Conservation (phyloP, 2,888 invertebrate genomes). For the Hydrotaea diabolus region DNA sequence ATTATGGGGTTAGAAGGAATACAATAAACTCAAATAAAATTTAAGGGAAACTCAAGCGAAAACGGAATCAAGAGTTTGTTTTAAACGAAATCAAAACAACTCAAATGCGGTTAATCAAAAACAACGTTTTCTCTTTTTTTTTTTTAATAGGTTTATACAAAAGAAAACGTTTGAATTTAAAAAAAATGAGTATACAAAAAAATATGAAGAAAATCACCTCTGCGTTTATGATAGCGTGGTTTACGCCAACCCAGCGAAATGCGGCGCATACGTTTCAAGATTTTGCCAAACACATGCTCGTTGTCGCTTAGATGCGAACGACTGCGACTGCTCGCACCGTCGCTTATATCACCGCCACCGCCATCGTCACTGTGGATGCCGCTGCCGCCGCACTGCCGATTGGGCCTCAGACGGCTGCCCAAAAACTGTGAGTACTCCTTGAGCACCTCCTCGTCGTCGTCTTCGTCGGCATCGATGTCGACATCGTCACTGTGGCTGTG, state of each 20-base stretch:
- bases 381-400: slow-evolving; percentile 42
- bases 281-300: slow-evolving; percentile 77
- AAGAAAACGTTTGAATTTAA: neutral
- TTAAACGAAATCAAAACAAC: slow-evolving; percentile 37
- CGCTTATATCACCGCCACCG: slow-evolving; percentile 76
- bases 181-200: slow-evolving; percentile 50
- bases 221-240: slow-evolving; percentile 79
- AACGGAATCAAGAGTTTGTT: neutral
- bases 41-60: slow-evolving; percentile 7
- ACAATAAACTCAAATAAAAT: neutral
- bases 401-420: slow-evolving; percentile 72
- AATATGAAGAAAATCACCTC: slow-evolving; percentile 78
- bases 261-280: slow-evolving; percentile 79
- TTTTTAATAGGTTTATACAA: slow-evolving; percentile 21
- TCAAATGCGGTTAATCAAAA: slow-evolving; percentile 56
- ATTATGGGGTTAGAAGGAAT: neutral
- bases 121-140: slow-evolving; percentile 36
- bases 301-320: slow-evolving; percentile 74
- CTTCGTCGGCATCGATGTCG: slow-evolving; percentile 66
- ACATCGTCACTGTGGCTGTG: slow-evolving; percentile 55
- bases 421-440: slow-evolving; percentile 69
- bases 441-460: slow-evolving; percentile 57
- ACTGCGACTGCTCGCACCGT: slow-evolving; percentile 75
- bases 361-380: slow-evolving; percentile 72
- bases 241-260: slow-evolving; percentile 80